Conservation (phyloP, 2,797 vertebrate species). For the Cossypha polioptera region DNA sequence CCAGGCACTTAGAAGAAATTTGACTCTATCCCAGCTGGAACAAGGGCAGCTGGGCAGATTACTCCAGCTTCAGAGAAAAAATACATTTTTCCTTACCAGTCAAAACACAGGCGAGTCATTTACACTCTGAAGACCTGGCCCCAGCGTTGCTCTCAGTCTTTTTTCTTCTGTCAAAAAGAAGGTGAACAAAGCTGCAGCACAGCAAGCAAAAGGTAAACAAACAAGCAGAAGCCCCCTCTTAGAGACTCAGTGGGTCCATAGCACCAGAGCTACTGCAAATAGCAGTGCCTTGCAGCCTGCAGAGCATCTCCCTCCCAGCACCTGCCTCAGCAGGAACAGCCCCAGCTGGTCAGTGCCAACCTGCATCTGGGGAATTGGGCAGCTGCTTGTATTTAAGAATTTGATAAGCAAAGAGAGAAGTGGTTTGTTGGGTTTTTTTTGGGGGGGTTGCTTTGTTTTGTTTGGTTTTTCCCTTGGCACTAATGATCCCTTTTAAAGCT, state of each 20-base stretch:
- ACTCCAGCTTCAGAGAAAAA: not conserved
- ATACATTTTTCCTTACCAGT: not conserved
- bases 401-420: not conserved
- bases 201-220: not conserved
- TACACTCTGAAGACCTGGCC: not conserved
- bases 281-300: not conserved
- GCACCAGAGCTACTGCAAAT: rapidly evolving
- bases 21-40: not conserved
- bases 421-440: too few species aligned
- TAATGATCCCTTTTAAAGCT: not conserved
- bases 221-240: rapidly evolving
- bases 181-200: not conserved
- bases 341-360: not conserved
- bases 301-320: not conserved
- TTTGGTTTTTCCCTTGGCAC: not conserved
- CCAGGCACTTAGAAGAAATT: not conserved
- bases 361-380: not conserved
- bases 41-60: not conserved
- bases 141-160: rapidly evolving
- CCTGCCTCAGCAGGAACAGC: not conserved
- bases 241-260: rapidly evolving
- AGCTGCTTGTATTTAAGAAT: not conserved
- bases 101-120: not conserved
- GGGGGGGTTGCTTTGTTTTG: too few species aligned
- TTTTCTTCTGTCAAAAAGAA: not conserved